These are phyloP conservation scores for Mesorhabditis belari DNA, from an alignment of 2,888 invertebrate species.

Conservation along the genomic window DNA sequence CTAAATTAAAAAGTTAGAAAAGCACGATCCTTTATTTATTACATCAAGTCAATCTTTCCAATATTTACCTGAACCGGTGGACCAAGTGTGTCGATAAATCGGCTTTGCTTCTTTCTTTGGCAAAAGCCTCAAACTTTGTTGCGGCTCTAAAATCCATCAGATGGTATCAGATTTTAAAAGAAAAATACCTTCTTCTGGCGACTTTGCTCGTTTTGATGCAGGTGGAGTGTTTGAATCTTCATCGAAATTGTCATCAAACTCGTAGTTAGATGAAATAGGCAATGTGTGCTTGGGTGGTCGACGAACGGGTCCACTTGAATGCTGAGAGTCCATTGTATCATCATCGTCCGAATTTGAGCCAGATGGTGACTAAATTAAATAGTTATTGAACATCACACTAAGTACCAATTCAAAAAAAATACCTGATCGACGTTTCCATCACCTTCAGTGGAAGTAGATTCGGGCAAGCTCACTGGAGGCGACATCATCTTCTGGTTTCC, in stretches of 20 bases:
- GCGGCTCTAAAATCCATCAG: background rate
- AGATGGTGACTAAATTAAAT: conserved; percentile 1
- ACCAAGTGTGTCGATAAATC: background rate
- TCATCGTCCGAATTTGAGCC: conserved; percentile 5
- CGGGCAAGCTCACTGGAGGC: conserved; percentile 32
- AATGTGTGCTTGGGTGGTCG: too few relatives aligned
- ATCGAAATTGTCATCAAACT: conserved; percentile 18
- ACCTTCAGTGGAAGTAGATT: conserved; percentile 27
- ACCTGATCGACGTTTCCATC: conserved; percentile 5
- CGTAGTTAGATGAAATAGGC: too few relatives aligned
- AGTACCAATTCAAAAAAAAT: conserved; percentile 2
- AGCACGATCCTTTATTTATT: too few relatives aligned
- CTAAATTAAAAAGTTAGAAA: too few relatives aligned
- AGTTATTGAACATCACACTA: background rate
- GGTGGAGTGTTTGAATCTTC: too few relatives aligned
- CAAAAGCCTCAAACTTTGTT: background rate
- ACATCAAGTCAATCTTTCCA: too few relatives aligned
- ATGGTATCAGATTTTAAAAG: too few relatives aligned
- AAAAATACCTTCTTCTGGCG: background rate
- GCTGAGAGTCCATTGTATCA: background rate
- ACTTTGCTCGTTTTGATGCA: background rate
- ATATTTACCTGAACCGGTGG: background rate
- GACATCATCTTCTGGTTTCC: conserved; percentile 15
- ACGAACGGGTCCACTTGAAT: too few relatives aligned
- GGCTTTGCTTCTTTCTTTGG: background rate